A percentile compares a stretch with the other conserved stretches of the same genome.
phyloP scores from a whole-genome alignment of 2,797 vertebrate species.

The Sebastes itinus region DNA sequence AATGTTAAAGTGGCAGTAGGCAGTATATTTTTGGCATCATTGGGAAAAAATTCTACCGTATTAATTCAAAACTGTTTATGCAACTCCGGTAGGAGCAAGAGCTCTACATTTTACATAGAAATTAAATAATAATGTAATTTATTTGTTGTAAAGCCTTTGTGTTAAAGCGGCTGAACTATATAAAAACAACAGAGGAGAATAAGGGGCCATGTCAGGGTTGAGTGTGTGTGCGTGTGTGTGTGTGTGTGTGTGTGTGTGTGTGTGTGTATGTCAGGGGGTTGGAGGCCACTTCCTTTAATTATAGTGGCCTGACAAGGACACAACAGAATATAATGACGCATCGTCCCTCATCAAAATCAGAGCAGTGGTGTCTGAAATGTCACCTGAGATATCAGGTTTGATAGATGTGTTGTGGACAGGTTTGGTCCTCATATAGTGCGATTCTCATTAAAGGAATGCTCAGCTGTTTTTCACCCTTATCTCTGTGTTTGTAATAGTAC shows the following conservation, averaged over 20 bases:
- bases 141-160: background rate
- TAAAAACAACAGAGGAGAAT: background rate
- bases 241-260: background rate
- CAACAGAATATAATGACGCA: constrained; percentile 9
- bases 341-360: constrained; percentile 27
- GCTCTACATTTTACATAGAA: background rate
- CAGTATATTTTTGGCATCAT: no score
- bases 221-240: background rate
- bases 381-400: constrained; percentile 8
- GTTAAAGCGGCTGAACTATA: constrained; percentile 3
- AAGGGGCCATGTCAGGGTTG: background rate
- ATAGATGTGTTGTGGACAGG: constrained; percentile 17
- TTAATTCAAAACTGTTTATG: background rate
- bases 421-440: background rate
- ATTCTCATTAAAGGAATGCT: background rate
- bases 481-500: background rate
- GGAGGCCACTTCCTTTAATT: constrained; percentile 5
- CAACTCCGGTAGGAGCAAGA: background rate
- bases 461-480: background rate
- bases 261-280: background rate
- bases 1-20: no score
- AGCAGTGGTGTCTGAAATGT: constrained; percentile 19
- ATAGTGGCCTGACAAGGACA: constrained; percentile 26
- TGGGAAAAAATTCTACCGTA: background rate
- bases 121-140: background rate